Percentiles rank a stretch among this genome's conserved stretches.
Evolutionary conservation across 2,797 vertebrate species (phyloP).

Genomic region (Karalla daura): DNA sequence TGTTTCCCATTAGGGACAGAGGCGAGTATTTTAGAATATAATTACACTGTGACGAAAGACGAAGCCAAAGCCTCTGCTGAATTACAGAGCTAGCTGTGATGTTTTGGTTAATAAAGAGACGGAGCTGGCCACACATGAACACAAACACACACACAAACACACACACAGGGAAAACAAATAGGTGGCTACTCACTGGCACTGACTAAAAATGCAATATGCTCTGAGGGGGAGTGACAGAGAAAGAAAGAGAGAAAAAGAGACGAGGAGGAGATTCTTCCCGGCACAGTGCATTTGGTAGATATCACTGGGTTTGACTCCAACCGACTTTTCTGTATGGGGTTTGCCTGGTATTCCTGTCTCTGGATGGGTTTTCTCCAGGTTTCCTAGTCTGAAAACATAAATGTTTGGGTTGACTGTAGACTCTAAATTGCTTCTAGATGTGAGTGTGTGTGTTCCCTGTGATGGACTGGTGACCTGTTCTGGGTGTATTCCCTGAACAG

Average conservation of each 20-base stretch:
- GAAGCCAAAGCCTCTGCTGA: background rate
- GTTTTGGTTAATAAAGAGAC: slow-evolving; percentile 44
- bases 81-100: slow-evolving; percentile 33
- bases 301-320: too few relatives aligned
- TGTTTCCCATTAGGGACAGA: slow-evolving; percentile 41
- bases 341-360: too few relatives aligned
- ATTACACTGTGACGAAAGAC: slow-evolving; percentile 34
- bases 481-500: too few relatives aligned
- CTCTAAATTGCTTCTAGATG: too few relatives aligned
- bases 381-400: too few relatives aligned
- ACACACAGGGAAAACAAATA: slow-evolving; percentile 41
- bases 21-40: slow-evolving; percentile 33
- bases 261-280: background rate
- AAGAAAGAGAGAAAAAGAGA: background rate
- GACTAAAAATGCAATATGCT: slow-evolving; percentile 30
- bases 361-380: too few relatives aligned
- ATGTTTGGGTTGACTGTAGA: too few relatives aligned
- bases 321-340: too few relatives aligned
- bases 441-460: too few relatives aligned
- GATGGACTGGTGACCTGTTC: too few relatives aligned
- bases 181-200: slow-evolving; percentile 42
- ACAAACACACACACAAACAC: slow-evolving; percentile 51
- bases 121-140: slow-evolving; percentile 36
- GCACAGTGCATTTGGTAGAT: slow-evolving; percentile 18
- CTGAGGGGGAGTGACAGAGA: slow-evolving; percentile 24